Evolutionary conservation across 1,140 invertebrate genomes (phyloP), one percentile per base, ranked within the genome.

Genomic region (Melitaea cinxia): DNA sequence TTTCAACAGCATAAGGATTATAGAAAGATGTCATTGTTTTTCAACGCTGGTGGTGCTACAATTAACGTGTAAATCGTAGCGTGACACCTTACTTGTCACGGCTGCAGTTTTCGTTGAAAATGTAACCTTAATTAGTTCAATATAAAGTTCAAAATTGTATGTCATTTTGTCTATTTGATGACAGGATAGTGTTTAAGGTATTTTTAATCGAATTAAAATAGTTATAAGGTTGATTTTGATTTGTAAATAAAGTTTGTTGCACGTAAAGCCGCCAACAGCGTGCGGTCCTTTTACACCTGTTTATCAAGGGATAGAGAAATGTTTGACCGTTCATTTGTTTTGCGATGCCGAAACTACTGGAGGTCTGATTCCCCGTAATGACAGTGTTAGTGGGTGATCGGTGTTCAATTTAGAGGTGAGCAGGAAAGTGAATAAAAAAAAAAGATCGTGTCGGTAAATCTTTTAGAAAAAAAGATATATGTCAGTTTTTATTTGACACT

Each of bases 51-150:
- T 78, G 75, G 74, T 68, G 69, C 65, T 68, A 68, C 64, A 68
- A 70, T 76, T 76, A 77, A 76, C 78, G 72, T 80, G 76, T 78
- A 72, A 75, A 80, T 77, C 74, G 75, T 79, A 79, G 72, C 68
- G 73, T 85, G 75, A 80, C 82, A 83, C 76, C 75, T 77, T 75
- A 57, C 62, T 77, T 73, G 54, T 59, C 49, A 55, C 12, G 12
- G 12, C 42, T 54, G 23, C 24, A 56, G 17, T 49, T 61, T 62
- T 12, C 19, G 10, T 9, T 0, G 7, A 21, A 45, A 55, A 14
- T 55, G 69, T 5, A 65, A 66, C 62, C 37, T 53, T 75, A 54
- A 17, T 5, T 0, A 1, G n/a, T 35, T n/a, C 28, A 1, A 3
- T 0, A 23, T 59, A 57, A 39, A 58, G 60, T 57, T 68, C n/a